These are phyloP conservation scores for Myotis findleyi DNA, from an alignment of 2,797 vertebrate species.

Conservation along the genomic window DNA sequence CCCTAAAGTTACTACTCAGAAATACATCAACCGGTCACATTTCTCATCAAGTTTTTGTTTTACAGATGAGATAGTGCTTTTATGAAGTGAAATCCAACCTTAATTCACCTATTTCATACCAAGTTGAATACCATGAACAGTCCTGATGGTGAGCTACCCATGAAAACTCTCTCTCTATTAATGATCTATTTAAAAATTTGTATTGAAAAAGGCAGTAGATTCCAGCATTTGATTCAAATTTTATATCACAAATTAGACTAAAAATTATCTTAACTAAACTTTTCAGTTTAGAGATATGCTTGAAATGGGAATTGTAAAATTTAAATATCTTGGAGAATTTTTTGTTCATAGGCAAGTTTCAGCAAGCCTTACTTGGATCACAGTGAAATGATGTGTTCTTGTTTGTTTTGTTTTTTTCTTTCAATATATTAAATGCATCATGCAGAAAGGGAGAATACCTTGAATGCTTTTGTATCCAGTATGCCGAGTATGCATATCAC, in stretches of 20 bases:
- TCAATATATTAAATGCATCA: background rate
- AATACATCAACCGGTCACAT: background rate
- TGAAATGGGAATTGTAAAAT: constrained; percentile 22
- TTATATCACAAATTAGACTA: constrained; percentile 33
- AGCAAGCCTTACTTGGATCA: constrained; percentile 37
- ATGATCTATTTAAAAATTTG: background rate
- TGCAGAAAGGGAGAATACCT: background rate
- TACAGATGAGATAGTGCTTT: background rate
- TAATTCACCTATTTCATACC: background rate
- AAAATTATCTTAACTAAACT: background rate
- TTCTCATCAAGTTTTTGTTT: background rate
- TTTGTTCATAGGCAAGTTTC: constrained; percentile 65
- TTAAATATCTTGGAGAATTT: constrained; percentile 7
- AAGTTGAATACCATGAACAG: background rate
- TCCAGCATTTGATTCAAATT: constrained; percentile 9
- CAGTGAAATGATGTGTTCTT: constrained; percentile 39
- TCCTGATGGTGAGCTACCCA: background rate
- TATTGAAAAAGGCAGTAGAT: background rate
- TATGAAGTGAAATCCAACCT: background rate
- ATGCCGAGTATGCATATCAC: background rate
- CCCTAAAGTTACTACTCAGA: background rate
- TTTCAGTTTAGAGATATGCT: constrained; percentile 19
- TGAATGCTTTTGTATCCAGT: background rate
- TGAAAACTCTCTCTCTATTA: constrained; percentile 15
- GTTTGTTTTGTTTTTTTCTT: too few relatives aligned